A percentile compares a stretch with the other conserved stretches of the same genome.
phyloP scores from a whole-genome alignment of 2,113 vertebrate species.

The Ascaphus truei region DNA sequence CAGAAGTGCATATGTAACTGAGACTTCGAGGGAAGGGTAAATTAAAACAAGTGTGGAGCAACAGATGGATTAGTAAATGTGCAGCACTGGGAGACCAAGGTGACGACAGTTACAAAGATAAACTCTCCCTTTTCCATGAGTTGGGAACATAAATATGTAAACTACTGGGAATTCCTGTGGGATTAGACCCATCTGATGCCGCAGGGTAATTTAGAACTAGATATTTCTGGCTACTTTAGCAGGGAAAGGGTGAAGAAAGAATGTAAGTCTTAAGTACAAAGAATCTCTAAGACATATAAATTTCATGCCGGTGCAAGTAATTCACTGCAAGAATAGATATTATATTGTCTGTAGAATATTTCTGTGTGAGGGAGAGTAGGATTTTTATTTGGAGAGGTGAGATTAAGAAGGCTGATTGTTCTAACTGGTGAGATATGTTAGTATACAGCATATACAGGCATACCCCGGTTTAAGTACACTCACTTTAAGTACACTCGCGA shows the following conservation, averaged over 20 bases:
- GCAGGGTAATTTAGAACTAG: not conserved
- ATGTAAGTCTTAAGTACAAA: too few species aligned
- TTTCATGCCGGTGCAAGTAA: too few species aligned
- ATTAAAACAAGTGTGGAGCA: slow-evolving; percentile 27
- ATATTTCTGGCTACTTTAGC: not conserved
- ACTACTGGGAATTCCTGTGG: not conserved
- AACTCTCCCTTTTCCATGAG: slow-evolving; percentile 20
- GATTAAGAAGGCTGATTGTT: too few species aligned
- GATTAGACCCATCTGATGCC: not conserved
- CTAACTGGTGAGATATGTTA: too few species aligned
- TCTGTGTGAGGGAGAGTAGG: too few species aligned
- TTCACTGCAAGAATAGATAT: too few species aligned
- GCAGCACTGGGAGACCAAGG: slow-evolving; percentile 10
- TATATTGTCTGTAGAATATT: too few species aligned
- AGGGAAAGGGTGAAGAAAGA: not conserved
- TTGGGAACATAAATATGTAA: slow-evolving; percentile 12
- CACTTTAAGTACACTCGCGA: too few species aligned
- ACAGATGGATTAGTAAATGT: slow-evolving; percentile 25
- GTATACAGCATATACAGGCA: too few species aligned
- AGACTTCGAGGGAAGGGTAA: slow-evolving; percentile 23
- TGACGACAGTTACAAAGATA: slow-evolving; percentile 33
- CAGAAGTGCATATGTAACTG: slow-evolving; percentile 33
- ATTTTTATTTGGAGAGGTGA: too few species aligned
- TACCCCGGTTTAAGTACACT: too few species aligned
- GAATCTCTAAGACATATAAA: too few species aligned